Percentiles rank a stretch among this genome's conserved stretches.
These are phyloP conservation scores for Lipophrys pholis DNA, from an alignment of 2,113 vertebrate genomes.

Conservation along the genomic window DNA sequence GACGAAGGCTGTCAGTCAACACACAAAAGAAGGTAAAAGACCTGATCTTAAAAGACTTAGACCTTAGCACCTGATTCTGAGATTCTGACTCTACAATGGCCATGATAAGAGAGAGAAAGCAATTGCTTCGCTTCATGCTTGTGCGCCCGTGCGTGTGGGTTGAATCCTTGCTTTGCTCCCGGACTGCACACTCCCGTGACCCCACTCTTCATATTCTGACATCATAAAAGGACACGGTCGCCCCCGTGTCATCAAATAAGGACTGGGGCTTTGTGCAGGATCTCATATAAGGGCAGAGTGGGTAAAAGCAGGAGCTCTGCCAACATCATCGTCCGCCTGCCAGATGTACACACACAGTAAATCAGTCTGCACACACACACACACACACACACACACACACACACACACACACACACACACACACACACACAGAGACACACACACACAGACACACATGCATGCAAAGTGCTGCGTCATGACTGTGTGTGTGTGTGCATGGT, in stretches of 20 bases:
- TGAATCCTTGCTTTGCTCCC: slow-evolving; percentile 5
- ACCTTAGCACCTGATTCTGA: neutral
- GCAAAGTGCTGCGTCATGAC: slow-evolving; percentile 28
- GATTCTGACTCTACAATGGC: neutral
- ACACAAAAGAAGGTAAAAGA: neutral
- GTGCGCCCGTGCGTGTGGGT: neutral
- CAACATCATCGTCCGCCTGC: slow-evolving; percentile 51
- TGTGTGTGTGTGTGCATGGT: neutral
- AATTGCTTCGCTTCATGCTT: neutral
- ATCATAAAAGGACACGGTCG: slow-evolving; percentile 42
- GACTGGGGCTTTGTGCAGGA: slow-evolving; percentile 34
- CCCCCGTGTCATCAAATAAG: slow-evolving; percentile 65
- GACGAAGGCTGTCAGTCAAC: neutral
- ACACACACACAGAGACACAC: slow-evolving; percentile 17
- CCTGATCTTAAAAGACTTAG: too few species aligned
- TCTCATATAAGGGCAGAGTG: slow-evolving; percentile 70
- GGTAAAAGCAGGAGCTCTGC: slow-evolving; percentile 47
- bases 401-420: slow-evolving; percentile 16
- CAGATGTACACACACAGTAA: slow-evolving; percentile 47
- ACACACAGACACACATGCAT: slow-evolving; percentile 10
- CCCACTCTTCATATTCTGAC: slow-evolving; percentile 39
- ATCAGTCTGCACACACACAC: slow-evolving; percentile 10
- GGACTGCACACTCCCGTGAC: neutral
- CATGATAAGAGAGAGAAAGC: neutral
- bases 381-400: slow-evolving; percentile 27